phyloP scores from a whole-genome alignment of 30 jellyfish, hydroid and myxozoan genomes.

The Turritopsis dohrnii region DNA sequence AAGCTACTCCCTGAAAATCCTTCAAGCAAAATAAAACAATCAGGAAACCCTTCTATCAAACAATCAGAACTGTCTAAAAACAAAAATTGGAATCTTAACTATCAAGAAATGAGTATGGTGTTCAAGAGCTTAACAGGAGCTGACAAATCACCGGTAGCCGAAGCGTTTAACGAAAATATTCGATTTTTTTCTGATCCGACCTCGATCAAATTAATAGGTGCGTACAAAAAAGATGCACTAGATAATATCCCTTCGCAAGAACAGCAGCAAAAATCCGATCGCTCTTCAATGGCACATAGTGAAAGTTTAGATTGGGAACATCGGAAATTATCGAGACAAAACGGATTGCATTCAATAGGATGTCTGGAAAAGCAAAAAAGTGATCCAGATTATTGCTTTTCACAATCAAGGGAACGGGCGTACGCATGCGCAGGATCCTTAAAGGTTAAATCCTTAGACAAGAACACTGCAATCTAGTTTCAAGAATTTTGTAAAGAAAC shows the following conservation, averaged over 20 bases:
- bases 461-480: no score
- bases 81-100: neutral
- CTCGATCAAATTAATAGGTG: neutral
- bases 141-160: neutral
- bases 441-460: neutral
- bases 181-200: neutral
- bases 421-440: neutral
- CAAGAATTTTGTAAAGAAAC: no score
- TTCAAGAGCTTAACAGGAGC: neutral
- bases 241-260: neutral
- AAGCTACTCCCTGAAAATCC: neutral
- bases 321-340: conserved; percentile 14
- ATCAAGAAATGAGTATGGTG: neutral
- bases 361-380: neutral
- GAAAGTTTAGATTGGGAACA: neutral
- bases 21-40: neutral
- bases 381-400: neutral
- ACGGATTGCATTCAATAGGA: neutral
- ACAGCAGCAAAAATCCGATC: neutral
- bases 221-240: neutral
- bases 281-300: neutral
- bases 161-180: neutral
- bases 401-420: neutral
- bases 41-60: neutral
- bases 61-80: neutral